Evolutionary conservation across 2,888 invertebrate species (phyloP), one percentile per base, ranked within the genome.

Genomic region (Ochropleura leucogaster): DNA sequence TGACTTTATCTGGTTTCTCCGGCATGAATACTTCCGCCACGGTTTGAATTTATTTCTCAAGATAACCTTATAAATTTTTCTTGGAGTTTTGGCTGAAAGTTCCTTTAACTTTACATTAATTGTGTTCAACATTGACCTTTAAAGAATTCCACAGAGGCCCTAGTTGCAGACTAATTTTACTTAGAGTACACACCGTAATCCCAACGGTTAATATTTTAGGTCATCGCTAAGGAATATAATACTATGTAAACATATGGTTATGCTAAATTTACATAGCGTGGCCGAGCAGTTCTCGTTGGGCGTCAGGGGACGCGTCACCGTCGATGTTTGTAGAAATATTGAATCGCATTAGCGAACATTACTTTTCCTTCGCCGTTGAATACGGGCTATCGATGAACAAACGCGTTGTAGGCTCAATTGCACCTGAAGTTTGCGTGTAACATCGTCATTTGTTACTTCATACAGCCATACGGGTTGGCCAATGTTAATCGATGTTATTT

Each of bases 291-390:
- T 83, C 73, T 76, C 63, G 60, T n/a, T 53, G 53, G 62, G 55
- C 73, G 72, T 68, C 77, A 74, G 62, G 77, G 67, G 81, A 80
- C 84, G 72, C 75, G 77, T 79, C 84, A 73, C 67, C 47, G 69
- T 60, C 44, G 49, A 70, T 72, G 81, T 86, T 74, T 76, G 74
- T 72, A 78, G 66, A 76, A 74, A 84, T 62, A 81, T 60, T 71
- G 70, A 74, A 76, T 78, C 76, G 72, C 63, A 83, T 80, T 80
- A 77, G 66, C 59, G 55, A 49, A 64, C 74, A 76, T 80, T 77
- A 74, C 65, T 72, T 75, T 73, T 68, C 70, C 68, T 71, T 66
- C 62, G 55, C 46, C 51, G 65, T 70, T 62, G 46, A 57, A 66
- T 66, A 75, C 20, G 42, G 40, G 16, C 16, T 59, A 69, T 77